Percentiles rank a stretch among this genome's conserved stretches.
Conservation (phyloP, 92 coral and sea anemone species). For the Epizoanthus illoricatus region DNA sequence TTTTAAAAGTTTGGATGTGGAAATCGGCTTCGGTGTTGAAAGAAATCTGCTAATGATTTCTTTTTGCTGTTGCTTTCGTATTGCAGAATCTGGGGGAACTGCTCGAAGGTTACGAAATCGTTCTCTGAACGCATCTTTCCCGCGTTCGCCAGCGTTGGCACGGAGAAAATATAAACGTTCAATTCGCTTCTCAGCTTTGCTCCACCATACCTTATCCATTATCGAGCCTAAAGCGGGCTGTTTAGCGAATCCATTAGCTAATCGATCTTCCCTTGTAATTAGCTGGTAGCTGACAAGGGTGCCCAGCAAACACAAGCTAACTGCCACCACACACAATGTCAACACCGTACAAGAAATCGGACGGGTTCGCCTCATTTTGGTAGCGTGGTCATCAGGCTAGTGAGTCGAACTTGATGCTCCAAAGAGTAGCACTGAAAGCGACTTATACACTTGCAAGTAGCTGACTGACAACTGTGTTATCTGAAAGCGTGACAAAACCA, state of each 20-base stretch:
- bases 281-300: conserved; percentile 11
- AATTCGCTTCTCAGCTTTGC: conserved; percentile 7
- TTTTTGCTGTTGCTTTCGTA: background rate
- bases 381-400: no score
- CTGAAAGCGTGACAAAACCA: conserved; percentile 32
- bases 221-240: conserved; percentile 12
- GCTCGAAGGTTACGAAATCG: conserved; percentile 19
- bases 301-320: conserved; percentile 33
- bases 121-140: background rate
- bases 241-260: conserved; percentile 17
- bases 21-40: background rate
- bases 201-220: background rate
- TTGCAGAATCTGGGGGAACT: background rate
- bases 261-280: conserved; percentile 34
- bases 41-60: background rate
- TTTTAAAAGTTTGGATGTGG: conserved; percentile 32
- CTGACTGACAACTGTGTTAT: conserved; percentile 33
- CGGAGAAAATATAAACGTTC: background rate
- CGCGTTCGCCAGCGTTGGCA: background rate
- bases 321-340: conserved; percentile 7
- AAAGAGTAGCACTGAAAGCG: background rate
- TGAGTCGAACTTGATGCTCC: background rate
- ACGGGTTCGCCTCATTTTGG: background rate
- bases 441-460: background rate
- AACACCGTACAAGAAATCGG: conserved; percentile 20